Percentiles rank a stretch among this genome's conserved stretches.
Evolutionary conservation across 2,797 vertebrate genomes (phyloP).

Genomic region (Phaenicophaeus curvirostris): DNA sequence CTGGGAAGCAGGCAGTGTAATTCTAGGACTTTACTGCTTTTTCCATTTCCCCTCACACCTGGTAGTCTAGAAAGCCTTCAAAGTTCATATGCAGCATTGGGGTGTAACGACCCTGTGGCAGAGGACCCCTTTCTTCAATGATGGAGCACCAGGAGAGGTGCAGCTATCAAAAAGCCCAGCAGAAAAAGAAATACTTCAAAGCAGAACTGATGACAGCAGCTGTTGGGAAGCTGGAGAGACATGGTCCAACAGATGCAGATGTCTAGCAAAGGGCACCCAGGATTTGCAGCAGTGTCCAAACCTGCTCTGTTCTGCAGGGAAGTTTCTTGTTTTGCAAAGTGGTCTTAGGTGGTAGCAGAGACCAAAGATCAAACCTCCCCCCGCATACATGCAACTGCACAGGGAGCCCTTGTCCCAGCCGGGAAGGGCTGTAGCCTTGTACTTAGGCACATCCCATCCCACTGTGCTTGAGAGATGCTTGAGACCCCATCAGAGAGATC

Average conservation of each 20-base stretch:
- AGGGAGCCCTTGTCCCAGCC: neutral
- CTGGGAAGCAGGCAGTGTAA: neutral
- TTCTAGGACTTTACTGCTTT: neutral
- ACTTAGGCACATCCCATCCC: neutral
- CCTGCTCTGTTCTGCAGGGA: neutral
- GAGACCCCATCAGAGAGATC: neutral
- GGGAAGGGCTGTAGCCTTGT: neutral
- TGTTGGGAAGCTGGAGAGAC: neutral
- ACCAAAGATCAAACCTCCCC: neutral
- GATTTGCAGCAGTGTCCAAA: neutral
- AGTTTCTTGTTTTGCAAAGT: neutral
- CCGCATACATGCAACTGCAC: accelerated
- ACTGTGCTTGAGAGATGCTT: neutral
- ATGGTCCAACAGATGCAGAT: accelerated
- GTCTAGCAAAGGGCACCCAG: neutral
- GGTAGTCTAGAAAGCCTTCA: neutral
- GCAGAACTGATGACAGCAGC: neutral
- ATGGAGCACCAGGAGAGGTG: neutral
- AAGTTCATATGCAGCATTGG: neutral
- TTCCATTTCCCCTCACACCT: neutral
- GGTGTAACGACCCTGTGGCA: accelerated
- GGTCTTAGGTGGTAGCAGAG: neutral
- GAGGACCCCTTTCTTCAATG: neutral
- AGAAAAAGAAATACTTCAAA: neutral
- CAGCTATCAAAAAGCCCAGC: neutral